These are phyloP conservation scores for Gallinago stenura DNA, from an alignment of 2,797 vertebrate genomes.

Conservation along the genomic window DNA sequence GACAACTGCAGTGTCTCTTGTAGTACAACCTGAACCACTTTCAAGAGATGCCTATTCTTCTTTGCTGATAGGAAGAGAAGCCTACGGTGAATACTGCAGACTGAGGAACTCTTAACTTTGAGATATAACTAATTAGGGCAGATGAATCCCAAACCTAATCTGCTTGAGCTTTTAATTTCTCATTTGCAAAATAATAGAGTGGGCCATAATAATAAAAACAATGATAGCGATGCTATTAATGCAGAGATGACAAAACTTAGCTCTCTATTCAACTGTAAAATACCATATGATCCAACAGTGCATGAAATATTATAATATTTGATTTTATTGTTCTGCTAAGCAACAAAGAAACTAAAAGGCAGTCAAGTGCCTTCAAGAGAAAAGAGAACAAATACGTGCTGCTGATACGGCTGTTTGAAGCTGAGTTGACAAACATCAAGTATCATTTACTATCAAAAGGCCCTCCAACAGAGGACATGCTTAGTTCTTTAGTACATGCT, in stretches of 20 bases:
- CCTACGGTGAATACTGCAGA: not conserved
- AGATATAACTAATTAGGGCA: not conserved
- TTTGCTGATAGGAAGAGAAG: not conserved
- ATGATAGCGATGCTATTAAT: not conserved
- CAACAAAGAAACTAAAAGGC: not conserved
- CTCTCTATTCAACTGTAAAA: not conserved
- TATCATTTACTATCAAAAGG: not conserved
- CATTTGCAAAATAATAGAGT: slow-evolving; percentile 4
- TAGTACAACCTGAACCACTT: not conserved
- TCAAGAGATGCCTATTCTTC: not conserved
- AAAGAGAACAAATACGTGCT: not conserved
- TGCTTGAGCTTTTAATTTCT: not conserved
- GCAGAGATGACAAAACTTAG: not conserved
- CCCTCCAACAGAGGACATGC: not conserved
- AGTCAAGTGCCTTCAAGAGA: not conserved
- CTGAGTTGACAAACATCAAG: not conserved
- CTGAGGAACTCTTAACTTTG: not conserved
- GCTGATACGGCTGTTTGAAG: not conserved
- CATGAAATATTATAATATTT: not conserved
- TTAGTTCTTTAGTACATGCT: not conserved
- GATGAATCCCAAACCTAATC: not conserved
- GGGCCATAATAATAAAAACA: not conserved
- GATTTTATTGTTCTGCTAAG: not conserved
- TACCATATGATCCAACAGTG: not conserved
- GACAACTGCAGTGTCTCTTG: not conserved